Base-by-base conservation (phyloP, 2,797 vertebrate genomes). In the Urophycis tenuis region DNA sequence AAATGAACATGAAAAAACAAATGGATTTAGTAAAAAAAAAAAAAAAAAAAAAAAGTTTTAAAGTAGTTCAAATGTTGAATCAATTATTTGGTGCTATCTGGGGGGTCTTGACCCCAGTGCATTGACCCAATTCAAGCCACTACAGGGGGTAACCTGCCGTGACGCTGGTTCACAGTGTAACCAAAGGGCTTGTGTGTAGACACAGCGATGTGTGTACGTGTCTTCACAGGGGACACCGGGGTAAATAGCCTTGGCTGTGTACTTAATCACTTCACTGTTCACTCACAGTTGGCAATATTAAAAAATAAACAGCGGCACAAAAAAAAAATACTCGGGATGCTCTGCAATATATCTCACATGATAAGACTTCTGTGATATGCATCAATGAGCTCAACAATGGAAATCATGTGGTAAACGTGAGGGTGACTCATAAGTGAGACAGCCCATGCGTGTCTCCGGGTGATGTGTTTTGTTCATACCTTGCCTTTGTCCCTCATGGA, bases 401-500 rank as follows among this genome's bases (percentile, higher is more conserved):
- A 29, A 67, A 12, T 67, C 53, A 25, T n/a, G 10, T 10, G 53
- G 25, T 60, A 6, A n/a, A 25, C 53, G 0, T 49, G 45, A 49
- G n/a, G n/a, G n/a, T n/a, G n/a, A n/a, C n/a, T n/a, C n/a, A n/a
- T n/a, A n/a, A n/a, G n/a, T n/a, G n/a, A n/a, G n/a, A 60, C 53
- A 12, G 14, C 60, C 60, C 60, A 67, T 67, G 11, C n/a, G 4
- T 29, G 60, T 25, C 4, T n/a, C n/a, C n/a, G n/a, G n/a, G n/a
- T 34, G 79, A 74, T 81, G 82, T 72, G 11, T 29, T 81, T 80
- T 72, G 71, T 71, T 83, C 86, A 81, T 95, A 99, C 97, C 96
- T 99, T 98, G 83, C 92, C 94, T 95, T 99, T 99, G 89, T 99
- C 98, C 86, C 97, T 95, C 97, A 99, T 99, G 84, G 98, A 99